Base-by-base conservation (phyloP, 2,797 vertebrate species). In the Labeo calbasu region DNA sequence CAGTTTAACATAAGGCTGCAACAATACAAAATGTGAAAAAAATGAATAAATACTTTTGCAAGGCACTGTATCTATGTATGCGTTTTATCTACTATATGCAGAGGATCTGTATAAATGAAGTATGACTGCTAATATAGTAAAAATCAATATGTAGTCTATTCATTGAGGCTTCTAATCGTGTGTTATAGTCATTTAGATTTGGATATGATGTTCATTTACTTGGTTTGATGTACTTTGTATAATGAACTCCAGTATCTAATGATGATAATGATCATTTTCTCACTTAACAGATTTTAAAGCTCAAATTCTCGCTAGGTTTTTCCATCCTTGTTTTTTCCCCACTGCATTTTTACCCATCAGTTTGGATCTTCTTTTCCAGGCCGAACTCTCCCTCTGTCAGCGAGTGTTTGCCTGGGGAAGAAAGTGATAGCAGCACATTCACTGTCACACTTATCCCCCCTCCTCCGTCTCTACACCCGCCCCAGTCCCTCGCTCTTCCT, bases 191-290 rank as follows among this genome's bases (percentile, higher is more conserved):
- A 66, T 66, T 40, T 21, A 65, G 14, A 79, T 14, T 25, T 23
- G 43, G 57, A 66, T 19, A 55, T 15, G 46, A n/a, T 80, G 40
- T 73, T 80, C 36, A 66, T 70, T 57, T 68, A 21, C 25, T 72
- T 59, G 19, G 13, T 77, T 65, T 46, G 50, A 77, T 73, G 50
- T 79, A 51, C 77, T 72, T 73, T 82, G 61, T 19, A 12, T 86
- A 77, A 86, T 86, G 76, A 77, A 68, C 25, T 68, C 51, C 15
- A 83, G 48, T 72, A 83, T 79, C 70, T 72, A 72, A 36, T 80
- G 53, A 69, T 81, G 70, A 40, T 76, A 82, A 23, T 76, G 10
- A 75, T 68, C 65, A 23, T 17, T 53, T 17, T 48, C 15, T 23
- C 19, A 66, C 11, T 75, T 36, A 55, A 75, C 72, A 48, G 23